Percentiles rank a stretch among this genome's conserved stretches.
Evolutionary conservation across 1,140 invertebrate species (phyloP).

Genomic region (Drosophila takahashii): DNA sequence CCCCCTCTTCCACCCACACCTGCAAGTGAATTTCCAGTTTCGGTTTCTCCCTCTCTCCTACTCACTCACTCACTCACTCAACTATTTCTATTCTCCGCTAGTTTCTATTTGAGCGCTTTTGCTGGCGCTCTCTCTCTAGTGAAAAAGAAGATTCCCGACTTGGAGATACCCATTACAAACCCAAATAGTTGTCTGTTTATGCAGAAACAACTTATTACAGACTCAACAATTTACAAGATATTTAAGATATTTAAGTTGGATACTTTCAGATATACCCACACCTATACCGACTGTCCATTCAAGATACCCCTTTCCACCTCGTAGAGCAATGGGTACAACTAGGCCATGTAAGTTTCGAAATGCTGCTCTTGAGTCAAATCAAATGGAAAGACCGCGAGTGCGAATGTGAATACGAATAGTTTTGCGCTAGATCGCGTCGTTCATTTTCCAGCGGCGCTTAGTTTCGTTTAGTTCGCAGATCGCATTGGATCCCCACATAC

Average conservation of each 20-base stretch:
- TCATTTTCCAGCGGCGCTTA: slow-evolving; percentile 56
- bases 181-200: neutral
- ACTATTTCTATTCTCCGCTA: slow-evolving; percentile 37
- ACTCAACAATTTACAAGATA: too few species aligned
- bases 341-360: slow-evolving; percentile 64
- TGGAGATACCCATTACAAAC: neutral
- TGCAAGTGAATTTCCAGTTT: neutral
- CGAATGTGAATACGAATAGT: slow-evolving; percentile 44
- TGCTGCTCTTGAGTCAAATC: slow-evolving; percentile 52
- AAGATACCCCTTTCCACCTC: neutral
- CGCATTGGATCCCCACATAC: neutral
- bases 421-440: slow-evolving; percentile 52
- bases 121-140: slow-evolving; percentile 25
- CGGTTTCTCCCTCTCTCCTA: too few species aligned
- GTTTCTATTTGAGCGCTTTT: slow-evolving; percentile 66
- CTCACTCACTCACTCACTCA: slow-evolving; percentile 28
- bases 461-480: slow-evolving; percentile 49
- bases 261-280: too few species aligned
- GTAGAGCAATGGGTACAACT: slow-evolving; percentile 18
- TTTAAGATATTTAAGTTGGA: too few species aligned
- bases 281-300: neutral
- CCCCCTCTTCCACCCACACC: too few species aligned
- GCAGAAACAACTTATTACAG: neutral
- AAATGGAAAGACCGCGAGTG: slow-evolving; percentile 9
- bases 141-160: slow-evolving; percentile 25